These are phyloP conservation scores for Ophion ellenae DNA, from an alignment of 2,888 invertebrate genomes.

Conservation along the genomic window DNA sequence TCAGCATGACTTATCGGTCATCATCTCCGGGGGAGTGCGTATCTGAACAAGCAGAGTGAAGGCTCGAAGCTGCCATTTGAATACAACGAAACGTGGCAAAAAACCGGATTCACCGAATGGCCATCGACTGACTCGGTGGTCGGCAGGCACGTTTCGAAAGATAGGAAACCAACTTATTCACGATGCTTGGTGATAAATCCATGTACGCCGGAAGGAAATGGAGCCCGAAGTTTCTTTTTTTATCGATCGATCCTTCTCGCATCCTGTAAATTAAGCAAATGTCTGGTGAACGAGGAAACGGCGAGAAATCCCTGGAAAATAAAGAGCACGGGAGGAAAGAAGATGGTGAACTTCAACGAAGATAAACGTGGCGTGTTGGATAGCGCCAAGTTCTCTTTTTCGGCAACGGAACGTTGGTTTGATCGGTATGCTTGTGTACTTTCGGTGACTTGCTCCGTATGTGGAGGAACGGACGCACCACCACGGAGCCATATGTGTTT, in stretches of 20 bases:
- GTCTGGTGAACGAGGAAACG: constrained; percentile 21
- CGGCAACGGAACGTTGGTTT: constrained; percentile 42
- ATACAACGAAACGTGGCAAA: not conserved
- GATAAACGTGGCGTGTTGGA: constrained; percentile 60
- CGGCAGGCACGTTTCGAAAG: too few species aligned
- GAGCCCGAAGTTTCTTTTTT: not conserved
- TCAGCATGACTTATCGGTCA: not conserved
- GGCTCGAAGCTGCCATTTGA: not conserved
- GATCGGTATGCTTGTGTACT: constrained; percentile 58
- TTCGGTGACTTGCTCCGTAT: constrained; percentile 22
- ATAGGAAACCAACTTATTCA: not conserved
- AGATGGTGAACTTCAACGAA: constrained; percentile 56
- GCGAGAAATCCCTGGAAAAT: constrained; percentile 26
- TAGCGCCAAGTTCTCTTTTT: constrained; percentile 32
- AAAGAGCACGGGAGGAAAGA: constrained; percentile 30
- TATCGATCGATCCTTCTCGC: constrained; percentile 19
- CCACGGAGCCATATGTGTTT: constrained; percentile 17
- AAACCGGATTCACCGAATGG: not conserved
- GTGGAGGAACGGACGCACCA: not conserved
- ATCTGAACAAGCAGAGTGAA: not conserved
- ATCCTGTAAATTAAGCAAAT: constrained; percentile 17
- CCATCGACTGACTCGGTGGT: not conserved
- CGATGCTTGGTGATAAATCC: constrained; percentile 2
- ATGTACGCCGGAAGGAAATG: not conserved
- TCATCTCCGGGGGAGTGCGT: not conserved